These are phyloP conservation scores for Microctonus brassicae DNA, from an alignment of 2,888 invertebrate species.

Conservation along the genomic window DNA sequence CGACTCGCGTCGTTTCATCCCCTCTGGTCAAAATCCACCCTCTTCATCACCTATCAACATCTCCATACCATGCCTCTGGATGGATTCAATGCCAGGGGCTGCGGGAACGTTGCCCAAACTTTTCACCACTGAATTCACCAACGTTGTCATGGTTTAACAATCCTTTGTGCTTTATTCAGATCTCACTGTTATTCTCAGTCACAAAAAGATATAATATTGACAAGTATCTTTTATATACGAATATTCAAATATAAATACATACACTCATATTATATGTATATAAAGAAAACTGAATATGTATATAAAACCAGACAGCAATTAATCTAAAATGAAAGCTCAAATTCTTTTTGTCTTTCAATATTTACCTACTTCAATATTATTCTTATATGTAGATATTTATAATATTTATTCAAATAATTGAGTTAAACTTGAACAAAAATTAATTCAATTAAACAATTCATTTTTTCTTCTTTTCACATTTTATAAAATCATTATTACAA, in stretches of 20 bases:
- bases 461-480: too few species aligned
- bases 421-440: background rate
- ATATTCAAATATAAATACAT: slow-evolving; percentile 10
- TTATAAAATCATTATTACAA: too few species aligned
- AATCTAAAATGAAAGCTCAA: slow-evolving; percentile 19
- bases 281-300: background rate
- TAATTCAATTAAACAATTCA: too few species aligned
- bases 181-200: slow-evolving; percentile 38
- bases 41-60: slow-evolving; percentile 11
- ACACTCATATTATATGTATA: background rate
- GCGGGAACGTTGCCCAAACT: slow-evolving; percentile 43
- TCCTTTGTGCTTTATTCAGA: slow-evolving; percentile 29
- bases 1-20: slow-evolving; percentile 39
- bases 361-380: background rate
- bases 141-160: slow-evolving; percentile 28
- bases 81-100: slow-evolving; percentile 48
- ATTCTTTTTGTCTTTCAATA: background rate
- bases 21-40: slow-evolving; percentile 38
- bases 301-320: slow-evolving; percentile 16
- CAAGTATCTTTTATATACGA: slow-evolving; percentile 12
- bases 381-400: background rate
- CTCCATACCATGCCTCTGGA: slow-evolving; percentile 23
- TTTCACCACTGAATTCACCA: slow-evolving; percentile 34
- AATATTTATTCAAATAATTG: too few species aligned
- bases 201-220: slow-evolving; percentile 18